Evolutionary conservation across 2,888 invertebrate species (phyloP).

Genomic region (Formica aserva): DNA sequence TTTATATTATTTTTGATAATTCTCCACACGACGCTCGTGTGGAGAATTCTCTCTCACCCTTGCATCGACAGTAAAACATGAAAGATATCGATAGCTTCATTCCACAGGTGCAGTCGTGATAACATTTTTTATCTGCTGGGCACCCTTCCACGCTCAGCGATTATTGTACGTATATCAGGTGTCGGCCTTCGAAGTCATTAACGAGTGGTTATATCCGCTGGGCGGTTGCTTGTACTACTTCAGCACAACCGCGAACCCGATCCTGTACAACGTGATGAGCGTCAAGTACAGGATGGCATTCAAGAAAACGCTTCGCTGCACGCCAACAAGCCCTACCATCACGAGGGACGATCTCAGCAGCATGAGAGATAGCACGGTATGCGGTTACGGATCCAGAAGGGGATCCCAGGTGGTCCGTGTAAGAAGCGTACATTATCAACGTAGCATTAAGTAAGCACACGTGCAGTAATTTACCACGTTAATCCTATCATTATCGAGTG

Average conservation of each 20-base stretch:
- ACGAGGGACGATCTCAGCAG: conserved; percentile 86
- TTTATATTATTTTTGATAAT: conserved; percentile 7
- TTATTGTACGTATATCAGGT: conserved; percentile 90
- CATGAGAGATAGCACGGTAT: conserved; percentile 88
- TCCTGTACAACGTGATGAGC: conserved; percentile 94
- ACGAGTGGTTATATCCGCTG: conserved; percentile 92
- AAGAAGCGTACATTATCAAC: conserved; percentile 80
- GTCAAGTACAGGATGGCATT: conserved; percentile 92
- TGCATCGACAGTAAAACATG: background rate
- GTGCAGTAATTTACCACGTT: background rate
- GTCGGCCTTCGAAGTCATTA: conserved; percentile 88
- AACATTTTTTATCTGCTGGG: conserved; percentile 97
- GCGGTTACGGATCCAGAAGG: conserved; percentile 86
- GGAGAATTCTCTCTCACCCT: background rate
- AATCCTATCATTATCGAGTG: background rate
- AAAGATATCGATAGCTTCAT: conserved; percentile 29
- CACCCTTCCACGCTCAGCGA: conserved; percentile 97
- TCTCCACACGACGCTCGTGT: too few species aligned
- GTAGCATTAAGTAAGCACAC: conserved; percentile 70
- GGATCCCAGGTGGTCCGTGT: conserved; percentile 86
- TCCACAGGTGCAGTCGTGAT: conserved; percentile 95
- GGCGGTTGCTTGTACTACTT: conserved; percentile 91
- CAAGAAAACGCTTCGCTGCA: conserved; percentile 91
- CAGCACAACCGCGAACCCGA: conserved; percentile 92
- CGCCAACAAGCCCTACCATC: conserved; percentile 84